These are phyloP conservation scores for Cheilosia pagana DNA, from an alignment of 2,888 invertebrate genomes.

Conservation along the genomic window DNA sequence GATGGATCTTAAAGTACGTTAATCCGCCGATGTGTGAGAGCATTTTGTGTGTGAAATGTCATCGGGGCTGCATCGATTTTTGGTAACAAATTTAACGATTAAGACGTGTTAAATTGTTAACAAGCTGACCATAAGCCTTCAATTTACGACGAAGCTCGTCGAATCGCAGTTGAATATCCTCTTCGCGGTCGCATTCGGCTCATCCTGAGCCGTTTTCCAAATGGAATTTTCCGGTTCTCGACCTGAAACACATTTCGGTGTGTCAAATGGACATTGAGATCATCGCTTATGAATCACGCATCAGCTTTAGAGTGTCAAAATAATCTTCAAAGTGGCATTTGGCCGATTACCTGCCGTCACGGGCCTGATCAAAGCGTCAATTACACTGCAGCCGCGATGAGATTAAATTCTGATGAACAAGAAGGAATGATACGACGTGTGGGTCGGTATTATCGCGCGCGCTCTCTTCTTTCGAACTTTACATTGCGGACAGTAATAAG, in stretches of 20 bases:
- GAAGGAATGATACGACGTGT: conserved; percentile 22
- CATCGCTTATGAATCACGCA: conserved; percentile 61
- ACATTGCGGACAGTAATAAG: conserved; percentile 45
- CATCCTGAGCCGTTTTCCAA: conserved; percentile 21
- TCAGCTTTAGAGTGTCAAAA: conserved; percentile 53
- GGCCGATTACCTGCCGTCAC: conserved; percentile 57
- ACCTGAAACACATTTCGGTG: conserved; percentile 4
- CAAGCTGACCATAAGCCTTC: conserved; percentile 83
- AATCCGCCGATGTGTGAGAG: conserved; percentile 72
- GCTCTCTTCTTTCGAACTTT: conserved; percentile 34
- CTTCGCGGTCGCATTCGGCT: conserved; percentile 42
- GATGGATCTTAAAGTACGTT: conserved; percentile 72
- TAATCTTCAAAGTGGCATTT: conserved; percentile 66
- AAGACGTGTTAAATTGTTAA: conserved; percentile 84
- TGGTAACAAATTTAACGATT: conserved; percentile 83
- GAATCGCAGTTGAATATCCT: conserved; percentile 50
- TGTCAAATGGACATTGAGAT: conserved; percentile 51
- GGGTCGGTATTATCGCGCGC: conserved; percentile 35
- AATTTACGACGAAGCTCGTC: conserved; percentile 80
- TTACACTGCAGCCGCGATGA: conserved; percentile 32
- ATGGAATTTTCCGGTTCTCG: conserved; percentile 31
- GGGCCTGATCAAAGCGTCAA: conserved; percentile 59
- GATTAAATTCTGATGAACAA: conserved; percentile 38
- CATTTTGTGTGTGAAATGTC: conserved; percentile 66
- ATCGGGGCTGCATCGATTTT: conserved; percentile 65